Evolutionary conservation across 2,113 vertebrate genomes (phyloP), one percentile per base, ranked within the genome.

Genomic region (Clarias batrachus): DNA sequence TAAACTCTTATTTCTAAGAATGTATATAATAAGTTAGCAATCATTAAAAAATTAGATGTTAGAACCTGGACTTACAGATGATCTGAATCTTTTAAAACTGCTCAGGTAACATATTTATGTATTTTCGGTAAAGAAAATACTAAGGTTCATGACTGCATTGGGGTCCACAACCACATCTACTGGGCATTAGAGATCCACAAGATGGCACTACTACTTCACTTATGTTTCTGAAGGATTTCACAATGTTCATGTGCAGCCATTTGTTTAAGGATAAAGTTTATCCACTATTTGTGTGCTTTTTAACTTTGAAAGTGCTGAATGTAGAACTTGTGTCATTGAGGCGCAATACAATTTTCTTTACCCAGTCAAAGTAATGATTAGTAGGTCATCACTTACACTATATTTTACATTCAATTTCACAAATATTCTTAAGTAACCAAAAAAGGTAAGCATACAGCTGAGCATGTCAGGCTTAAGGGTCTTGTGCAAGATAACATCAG

Each of bases 121-220:
- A 70, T 70, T 70, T 70, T 33, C 14, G 11, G 27, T 17, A 33
- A 33, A 70, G 4, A 48, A 37, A 48, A 48, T 48, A 1, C 17
- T 17, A 48, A 11, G 23, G 1, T n/a, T 78, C 16, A 8, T 56
- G n/a, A 2, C 52, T 78, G 52, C n/a, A 57, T 17, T 30, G n/a
- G 13, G 6, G 2, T 25, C n/a, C 52, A 78, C 76, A 12, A 12
- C 19, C 37, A 73, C 70, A 73, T 37, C 70, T 73, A 41, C 70
- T 41, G 3, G 41, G 70, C 19, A 48, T 73, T 19, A 73, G 70
- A 48, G n/a, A 1, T 30, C 73, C 91, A 68, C 0, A 65, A 93
- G 93, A 82, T 87, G 93, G 87, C 87, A 85, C 37, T 1, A 14
- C 74, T 62, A 71, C 14, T 88, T 90, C 56, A 92, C 41, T 63